Evolutionary conservation across 2,113 vertebrate species (phyloP).

Genomic region (Chaetorhynchus papuensis): DNA sequence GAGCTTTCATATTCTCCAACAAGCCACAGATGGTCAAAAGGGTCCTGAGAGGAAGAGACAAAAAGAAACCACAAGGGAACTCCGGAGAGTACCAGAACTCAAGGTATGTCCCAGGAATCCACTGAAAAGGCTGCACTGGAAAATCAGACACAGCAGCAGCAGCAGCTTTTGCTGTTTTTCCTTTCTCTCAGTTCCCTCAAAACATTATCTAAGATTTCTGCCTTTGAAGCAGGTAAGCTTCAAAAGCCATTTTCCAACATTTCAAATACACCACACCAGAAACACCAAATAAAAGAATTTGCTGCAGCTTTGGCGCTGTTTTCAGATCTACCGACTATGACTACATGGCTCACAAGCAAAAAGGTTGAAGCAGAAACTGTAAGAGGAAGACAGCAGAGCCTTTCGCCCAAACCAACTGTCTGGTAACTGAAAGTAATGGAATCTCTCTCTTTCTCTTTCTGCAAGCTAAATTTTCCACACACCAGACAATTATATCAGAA

Average conservation of each 20-base stretch:
- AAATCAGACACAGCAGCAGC: background rate
- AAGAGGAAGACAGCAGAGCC: background rate
- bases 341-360: background rate
- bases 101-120: conserved; percentile 9
- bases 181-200: background rate
- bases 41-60: conserved; percentile 34
- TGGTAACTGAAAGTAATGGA: background rate
- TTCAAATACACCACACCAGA: background rate
- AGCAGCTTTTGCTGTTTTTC: background rate
- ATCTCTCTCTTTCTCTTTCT: background rate
- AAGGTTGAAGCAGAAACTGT: background rate
- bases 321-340: background rate
- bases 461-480: background rate
- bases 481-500: background rate
- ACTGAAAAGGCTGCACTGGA: background rate
- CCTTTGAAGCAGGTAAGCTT: background rate
- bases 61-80: conserved; percentile 9
- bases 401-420: background rate
- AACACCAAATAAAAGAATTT: background rate
- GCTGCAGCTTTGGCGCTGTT: background rate
- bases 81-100: background rate
- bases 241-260: background rate
- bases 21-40: conserved; percentile 57
- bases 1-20: conserved; percentile 40
- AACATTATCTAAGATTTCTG: background rate